phyloP scores from a whole-genome alignment of 2,888 invertebrate genomes.

The Cephonodes hylas region DNA sequence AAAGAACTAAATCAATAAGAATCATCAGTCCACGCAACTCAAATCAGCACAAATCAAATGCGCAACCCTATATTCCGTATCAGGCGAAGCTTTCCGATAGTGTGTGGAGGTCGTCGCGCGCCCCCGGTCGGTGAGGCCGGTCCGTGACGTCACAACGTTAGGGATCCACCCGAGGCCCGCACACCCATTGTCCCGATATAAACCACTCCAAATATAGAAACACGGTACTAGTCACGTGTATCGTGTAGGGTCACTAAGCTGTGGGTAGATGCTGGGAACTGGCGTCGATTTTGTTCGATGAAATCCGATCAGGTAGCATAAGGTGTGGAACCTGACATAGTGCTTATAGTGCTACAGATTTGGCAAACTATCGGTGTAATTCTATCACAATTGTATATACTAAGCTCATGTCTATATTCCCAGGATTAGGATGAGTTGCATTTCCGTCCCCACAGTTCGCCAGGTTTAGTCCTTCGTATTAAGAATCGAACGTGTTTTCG shows the following conservation, averaged over 20 bases:
- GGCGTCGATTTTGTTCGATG: too few species aligned
- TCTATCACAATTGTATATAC: too few species aligned
- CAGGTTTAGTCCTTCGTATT: too few species aligned
- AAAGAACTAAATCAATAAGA: too few species aligned
- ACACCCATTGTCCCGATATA: conserved; percentile 42
- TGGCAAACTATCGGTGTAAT: too few species aligned
- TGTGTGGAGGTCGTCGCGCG: conserved; percentile 18
- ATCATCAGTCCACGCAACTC: not conserved
- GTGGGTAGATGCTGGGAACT: not conserved
- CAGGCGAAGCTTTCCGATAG: not conserved
- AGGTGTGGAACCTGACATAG: too few species aligned
- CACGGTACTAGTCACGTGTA: conserved; percentile 14
- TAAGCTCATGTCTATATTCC: too few species aligned
- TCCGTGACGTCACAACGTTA: conserved; percentile 53
- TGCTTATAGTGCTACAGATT: too few species aligned
- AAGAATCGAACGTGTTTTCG: too few species aligned
- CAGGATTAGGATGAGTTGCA: too few species aligned
- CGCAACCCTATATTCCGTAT: not conserved
- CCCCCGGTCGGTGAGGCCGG: conserved; percentile 6
- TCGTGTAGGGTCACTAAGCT: not conserved
- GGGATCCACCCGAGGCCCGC: conserved; percentile 47
- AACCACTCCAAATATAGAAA: conserved; percentile 45
- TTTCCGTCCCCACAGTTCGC: too few species aligned
- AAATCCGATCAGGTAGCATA: too few species aligned
- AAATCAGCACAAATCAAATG: not conserved